These are phyloP conservation scores for Coregonus suidteri DNA, from an alignment of 2,797 vertebrate species.

Conservation along the genomic window DNA sequence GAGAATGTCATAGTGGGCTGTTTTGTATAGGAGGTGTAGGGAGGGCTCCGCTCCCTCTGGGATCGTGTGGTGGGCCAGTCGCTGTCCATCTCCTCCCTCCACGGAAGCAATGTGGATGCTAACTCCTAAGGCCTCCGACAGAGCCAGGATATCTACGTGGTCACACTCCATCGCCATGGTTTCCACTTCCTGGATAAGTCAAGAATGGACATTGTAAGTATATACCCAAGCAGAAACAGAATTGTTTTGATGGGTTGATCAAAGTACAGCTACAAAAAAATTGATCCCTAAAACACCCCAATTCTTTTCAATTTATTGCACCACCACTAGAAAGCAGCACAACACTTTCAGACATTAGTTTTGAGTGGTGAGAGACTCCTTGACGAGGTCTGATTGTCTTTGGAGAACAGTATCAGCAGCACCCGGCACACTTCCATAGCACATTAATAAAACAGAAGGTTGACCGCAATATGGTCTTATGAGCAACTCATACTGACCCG, in stretches of 20 bases:
- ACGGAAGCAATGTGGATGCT: conserved; percentile 76
- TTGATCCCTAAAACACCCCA: background rate
- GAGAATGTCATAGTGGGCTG: conserved; percentile 76
- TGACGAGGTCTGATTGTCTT: background rate
- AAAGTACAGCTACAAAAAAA: background rate
- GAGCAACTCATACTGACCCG: conserved; percentile 69
- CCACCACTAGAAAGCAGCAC: conserved; percentile 47
- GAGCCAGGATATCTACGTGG: conserved; percentile 80
- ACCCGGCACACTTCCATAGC: background rate
- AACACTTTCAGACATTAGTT: background rate
- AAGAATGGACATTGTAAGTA: background rate
- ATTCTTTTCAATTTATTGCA: background rate
- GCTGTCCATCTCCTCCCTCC: conserved; percentile 70
- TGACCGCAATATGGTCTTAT: background rate
- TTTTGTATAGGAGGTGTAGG: conserved; percentile 80
- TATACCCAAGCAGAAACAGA: background rate
- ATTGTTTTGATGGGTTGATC: background rate
- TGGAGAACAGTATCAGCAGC: background rate
- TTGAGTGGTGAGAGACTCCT: background rate
- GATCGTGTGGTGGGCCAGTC: conserved; percentile 76
- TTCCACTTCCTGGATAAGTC: conserved; percentile 75
- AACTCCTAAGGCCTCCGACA: conserved; percentile 77
- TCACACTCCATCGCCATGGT: conserved; percentile 79
- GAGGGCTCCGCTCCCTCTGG: conserved; percentile 73
- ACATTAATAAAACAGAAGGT: background rate